A percentile compares a stretch with the other conserved stretches of the same genome.
These are phyloP conservation scores for Onychostoma macrolepis DNA, from an alignment of 2,113 vertebrate genomes.

Conservation along the genomic window DNA sequence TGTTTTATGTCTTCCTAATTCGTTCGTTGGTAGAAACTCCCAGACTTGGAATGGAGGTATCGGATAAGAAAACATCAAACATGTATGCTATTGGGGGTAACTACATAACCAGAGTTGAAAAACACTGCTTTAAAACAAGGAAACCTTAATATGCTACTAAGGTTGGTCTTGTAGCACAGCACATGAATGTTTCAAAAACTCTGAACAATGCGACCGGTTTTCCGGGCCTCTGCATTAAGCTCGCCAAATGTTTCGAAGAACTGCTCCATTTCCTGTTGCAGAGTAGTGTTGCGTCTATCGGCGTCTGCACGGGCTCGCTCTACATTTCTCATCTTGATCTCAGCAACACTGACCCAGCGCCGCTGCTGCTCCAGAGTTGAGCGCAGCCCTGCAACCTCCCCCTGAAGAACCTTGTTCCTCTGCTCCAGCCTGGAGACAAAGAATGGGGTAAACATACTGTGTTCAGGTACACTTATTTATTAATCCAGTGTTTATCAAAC, in stretches of 20 bases:
- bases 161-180: not conserved
- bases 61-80: not conserved
- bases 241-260: slow-evolving; percentile 83
- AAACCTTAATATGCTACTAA: not conserved
- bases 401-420: slow-evolving; percentile 74
- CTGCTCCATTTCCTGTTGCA: slow-evolving; percentile 82
- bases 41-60: not conserved
- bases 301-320: slow-evolving; percentile 74
- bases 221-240: slow-evolving; percentile 75
- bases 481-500: not conserved
- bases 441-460: not conserved
- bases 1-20: not conserved
- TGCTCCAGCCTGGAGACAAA: slow-evolving; percentile 76
- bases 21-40: not conserved
- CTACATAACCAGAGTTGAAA: not conserved
- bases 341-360: slow-evolving; percentile 67
- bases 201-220: slow-evolving; percentile 68
- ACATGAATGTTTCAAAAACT: slow-evolving; percentile 63
- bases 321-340: slow-evolving; percentile 74
- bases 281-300: slow-evolving; percentile 74
- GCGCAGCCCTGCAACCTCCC: slow-evolving; percentile 68
- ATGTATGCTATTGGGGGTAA: not conserved
- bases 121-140: not conserved
- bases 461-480: not conserved
- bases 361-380: slow-evolving; percentile 77